phyloP scores from a whole-genome alignment of 2,888 invertebrate genomes.

The Ophioninae sp. region DNA sequence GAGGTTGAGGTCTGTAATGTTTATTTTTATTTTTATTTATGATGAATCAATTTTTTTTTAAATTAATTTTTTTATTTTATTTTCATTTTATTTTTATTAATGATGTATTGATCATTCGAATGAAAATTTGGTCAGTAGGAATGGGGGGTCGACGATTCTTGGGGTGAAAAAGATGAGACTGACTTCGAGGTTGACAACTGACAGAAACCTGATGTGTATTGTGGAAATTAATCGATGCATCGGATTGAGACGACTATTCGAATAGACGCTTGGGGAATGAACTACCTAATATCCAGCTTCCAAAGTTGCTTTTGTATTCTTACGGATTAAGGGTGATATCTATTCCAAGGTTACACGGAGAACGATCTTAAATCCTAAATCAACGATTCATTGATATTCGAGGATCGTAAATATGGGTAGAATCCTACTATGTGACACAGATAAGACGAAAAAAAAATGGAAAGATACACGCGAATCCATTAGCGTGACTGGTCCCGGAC shows the following conservation, averaged over 20 bases:
- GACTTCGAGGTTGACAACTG: not conserved
- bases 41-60: no score
- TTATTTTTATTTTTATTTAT: no score
- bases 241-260: constrained; percentile 24
- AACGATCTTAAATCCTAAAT: not conserved
- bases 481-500: constrained; percentile 68
- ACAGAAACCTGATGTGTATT: constrained; percentile 42
- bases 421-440: constrained; percentile 27
- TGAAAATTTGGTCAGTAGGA: no score
- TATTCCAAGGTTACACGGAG: not conserved
- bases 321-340: not conserved
- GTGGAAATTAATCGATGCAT: constrained; percentile 63
- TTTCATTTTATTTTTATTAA: no score
- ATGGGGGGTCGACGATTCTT: no score
- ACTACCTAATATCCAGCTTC: not conserved
- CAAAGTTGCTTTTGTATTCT: not conserved
- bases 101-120: no score
- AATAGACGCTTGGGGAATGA: not conserved
- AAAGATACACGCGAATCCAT: constrained; percentile 56
- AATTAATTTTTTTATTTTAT: no score
- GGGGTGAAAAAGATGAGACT: no score
- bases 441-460: constrained; percentile 35
- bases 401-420: constrained; percentile 26
- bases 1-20: no score
- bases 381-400: not conserved